A percentile compares a stretch with the other conserved stretches of the same genome.
Evolutionary conservation across 2,113 vertebrate species (phyloP).

Genomic region (Pangasianodon hypophthalmus): DNA sequence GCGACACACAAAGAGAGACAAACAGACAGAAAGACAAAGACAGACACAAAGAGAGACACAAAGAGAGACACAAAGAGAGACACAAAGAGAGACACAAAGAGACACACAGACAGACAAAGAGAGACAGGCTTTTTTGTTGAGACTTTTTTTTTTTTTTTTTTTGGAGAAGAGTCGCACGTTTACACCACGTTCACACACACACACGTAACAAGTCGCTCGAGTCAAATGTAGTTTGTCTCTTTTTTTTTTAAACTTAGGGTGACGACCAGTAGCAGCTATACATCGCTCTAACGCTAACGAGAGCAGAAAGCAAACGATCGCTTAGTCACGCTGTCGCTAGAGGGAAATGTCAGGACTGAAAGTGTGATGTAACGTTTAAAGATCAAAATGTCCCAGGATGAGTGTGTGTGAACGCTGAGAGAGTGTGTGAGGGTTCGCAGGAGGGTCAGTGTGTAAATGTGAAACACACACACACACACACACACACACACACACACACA

Average conservation of each 20-base stretch:
- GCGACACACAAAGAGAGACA: no score
- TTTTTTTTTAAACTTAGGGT: no score
- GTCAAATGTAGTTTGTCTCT: background rate
- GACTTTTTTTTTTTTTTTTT: background rate
- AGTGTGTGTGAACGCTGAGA: background rate
- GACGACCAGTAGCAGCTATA: background rate
- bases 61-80: no score
- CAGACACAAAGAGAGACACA: no score
- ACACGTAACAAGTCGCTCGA: background rate
- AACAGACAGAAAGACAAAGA: no score
- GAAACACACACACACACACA: slow-evolving; percentile 13
- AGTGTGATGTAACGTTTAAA: background rate
- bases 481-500: background rate
- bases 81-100: no score
- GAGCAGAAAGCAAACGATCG: background rate
- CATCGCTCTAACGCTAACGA: background rate
- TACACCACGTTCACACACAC: background rate
- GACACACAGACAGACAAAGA: no score
- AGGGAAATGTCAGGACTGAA: background rate
- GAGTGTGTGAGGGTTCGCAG: background rate
- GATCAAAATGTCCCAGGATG: background rate
- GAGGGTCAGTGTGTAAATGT: background rate
- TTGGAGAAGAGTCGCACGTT: background rate
- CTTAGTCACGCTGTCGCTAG: background rate
- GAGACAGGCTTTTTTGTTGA: background rate